Conservation (phyloP, 2,888 invertebrate genomes). For the Rambutsinella grinnellia region DNA sequence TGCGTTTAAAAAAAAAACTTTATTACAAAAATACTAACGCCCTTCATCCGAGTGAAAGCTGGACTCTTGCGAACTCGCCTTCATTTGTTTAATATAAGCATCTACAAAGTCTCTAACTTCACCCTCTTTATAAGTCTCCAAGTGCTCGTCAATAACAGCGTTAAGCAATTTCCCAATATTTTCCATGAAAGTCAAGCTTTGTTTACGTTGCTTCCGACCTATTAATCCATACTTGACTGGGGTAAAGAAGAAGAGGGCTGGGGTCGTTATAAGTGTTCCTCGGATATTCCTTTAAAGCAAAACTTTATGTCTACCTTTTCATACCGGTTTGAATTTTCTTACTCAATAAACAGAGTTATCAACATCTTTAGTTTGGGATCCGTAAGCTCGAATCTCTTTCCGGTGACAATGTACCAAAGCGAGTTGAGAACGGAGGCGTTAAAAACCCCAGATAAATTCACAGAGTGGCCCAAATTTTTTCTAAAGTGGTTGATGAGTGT, state of each 20-base stretch:
- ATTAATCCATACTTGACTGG: conserved; percentile 47
- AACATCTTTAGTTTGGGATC: conserved; percentile 52
- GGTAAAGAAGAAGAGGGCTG: conserved; percentile 33
- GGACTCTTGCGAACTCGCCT: conserved; percentile 21
- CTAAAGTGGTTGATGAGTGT: conserved; percentile 21
- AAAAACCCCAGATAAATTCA: conserved; percentile 42
- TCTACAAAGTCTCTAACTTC: conserved; percentile 52
- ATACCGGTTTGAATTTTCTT: neutral
- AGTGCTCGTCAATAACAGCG: conserved; percentile 43
- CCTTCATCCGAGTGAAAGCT: conserved; percentile 55
- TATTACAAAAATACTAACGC: conserved; percentile 25
- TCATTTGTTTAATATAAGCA: conserved; percentile 50
- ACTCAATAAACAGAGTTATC: conserved; percentile 44
- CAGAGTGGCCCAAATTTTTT: conserved; percentile 45
- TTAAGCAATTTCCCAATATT: conserved; percentile 28
- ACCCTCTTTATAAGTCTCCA: conserved; percentile 38
- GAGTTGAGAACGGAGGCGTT: conserved; percentile 62
- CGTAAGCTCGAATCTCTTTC: conserved; percentile 56
- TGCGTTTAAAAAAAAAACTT: neutral
- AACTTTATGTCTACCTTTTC: neutral
- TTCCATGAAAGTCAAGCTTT: neutral
- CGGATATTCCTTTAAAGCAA: conserved; percentile 11
- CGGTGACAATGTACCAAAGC: conserved; percentile 58
- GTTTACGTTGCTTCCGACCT: neutral
- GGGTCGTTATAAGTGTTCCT: conserved; percentile 17